Base-by-base conservation (phyloP, 2,888 invertebrate genomes). In the Drosophila nr. fundita region DNA sequence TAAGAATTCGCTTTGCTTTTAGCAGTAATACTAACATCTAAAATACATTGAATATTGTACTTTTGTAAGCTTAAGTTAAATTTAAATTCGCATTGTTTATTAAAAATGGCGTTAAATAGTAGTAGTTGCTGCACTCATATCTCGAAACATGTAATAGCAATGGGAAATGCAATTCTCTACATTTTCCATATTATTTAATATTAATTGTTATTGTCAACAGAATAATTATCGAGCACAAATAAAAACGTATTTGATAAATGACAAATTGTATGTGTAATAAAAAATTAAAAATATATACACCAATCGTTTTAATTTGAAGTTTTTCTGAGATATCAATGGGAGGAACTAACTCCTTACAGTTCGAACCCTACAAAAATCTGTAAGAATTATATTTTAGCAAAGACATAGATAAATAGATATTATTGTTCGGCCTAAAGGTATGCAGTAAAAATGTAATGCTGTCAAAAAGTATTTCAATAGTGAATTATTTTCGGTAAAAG, bases 211-310 rank as follows among this genome's bases (percentile, higher is more conserved):
- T 65, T 79, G 68, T 73, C 58, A 34, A 49, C 32, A 27, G 38
- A 42, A 34, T 49, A 57, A 74, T 57, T 77, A 68, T 68, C 49
- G 68, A 60, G 78, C 78, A 78, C 78, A 80, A 72, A 53, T 54
- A 45, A 64, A 65, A 61, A 60, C 30, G 29, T 70, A 80, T 83
- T 87, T 67, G 48, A 70, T 86, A 77, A 82, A 65, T 67, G 58
- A 81, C 69, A 68, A 82, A 60, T 78, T 87, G 57, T 87, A 86
- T 86, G 90, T 86, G 90, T 88, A 86, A 86, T 86, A 88, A 89
- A 86, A 80, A 58, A 61, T n/a, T 49, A 29, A 42, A 49, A 30
- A 72, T 77, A 88, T 62, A 29, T 52, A 49, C 61, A 4, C 2
- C 2, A 42, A 54, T 11, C 49, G 29, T 13, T 11, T 48, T 53